Evolutionary conservation across 1,140 invertebrate species (phyloP), one percentile per base, ranked within the genome.

Genomic region (Eumaeus atala): DNA sequence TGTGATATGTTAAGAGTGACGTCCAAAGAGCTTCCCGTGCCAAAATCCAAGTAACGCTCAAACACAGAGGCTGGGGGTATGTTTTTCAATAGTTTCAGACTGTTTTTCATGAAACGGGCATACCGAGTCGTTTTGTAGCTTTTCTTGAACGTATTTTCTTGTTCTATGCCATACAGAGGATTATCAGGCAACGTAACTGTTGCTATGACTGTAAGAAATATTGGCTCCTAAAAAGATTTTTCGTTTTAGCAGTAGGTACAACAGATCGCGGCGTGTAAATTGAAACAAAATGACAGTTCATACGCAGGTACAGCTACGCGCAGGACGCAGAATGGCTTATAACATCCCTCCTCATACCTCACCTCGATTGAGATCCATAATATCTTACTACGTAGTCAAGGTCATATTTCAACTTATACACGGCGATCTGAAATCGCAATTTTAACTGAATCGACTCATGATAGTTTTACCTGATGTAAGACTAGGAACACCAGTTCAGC

Each of bases 31-130:
- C 77, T 78, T 14, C 84, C 84, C 9, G 56, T 76, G 2, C 77
- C 77, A 54, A 87, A 87, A 54, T 87, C 82, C 6, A 85, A 62
- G 44, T 80, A 83, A 53, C 75, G 74, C 8, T 84, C 77, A 53
- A 68, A 87, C 1, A 78, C 80, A 0, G 82, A 77, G 0, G 82
- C 80, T 0, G 76, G 48, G 6, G 84, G 84, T 62, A 87, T 74
- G 48, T 81, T 72, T 14, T 37, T 62, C 40, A 84, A 62, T 38
- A 71, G 65, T 9, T 75, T 79, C 2, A 87, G 66, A 53, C 81
- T 84, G 51, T 87, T 87, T 51, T 87, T 78, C 84, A 87, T 82
- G 1, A 84, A 56, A 40, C 81, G 78, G 9, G 62, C 33, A 7
- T 52, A 77, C 56, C 71, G 73, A 52, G 74, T 82, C 11, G 58